A percentile compares a stretch with the other conserved stretches of the same genome.
Conservation (phyloP, 2,797 vertebrate genomes). For the Phoeniculus purpureus region DNA sequence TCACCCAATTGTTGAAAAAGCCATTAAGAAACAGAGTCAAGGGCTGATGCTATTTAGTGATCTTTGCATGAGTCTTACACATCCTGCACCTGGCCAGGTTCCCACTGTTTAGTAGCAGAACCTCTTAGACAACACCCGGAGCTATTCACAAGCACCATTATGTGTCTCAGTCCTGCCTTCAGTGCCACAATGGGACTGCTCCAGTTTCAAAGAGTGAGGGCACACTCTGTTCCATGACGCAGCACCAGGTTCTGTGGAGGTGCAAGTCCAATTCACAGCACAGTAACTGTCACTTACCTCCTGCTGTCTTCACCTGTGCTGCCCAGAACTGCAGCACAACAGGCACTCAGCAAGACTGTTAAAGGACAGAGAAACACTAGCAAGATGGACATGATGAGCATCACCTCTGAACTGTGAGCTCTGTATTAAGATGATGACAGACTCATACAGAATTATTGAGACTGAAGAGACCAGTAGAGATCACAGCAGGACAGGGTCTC, state of each 20-base stretch:
- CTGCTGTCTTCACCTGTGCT: neutral
- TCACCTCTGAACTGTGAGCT: neutral
- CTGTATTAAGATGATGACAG: neutral
- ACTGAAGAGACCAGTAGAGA: neutral
- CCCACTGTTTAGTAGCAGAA: neutral
- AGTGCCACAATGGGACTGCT: neutral
- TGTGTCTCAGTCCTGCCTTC: neutral
- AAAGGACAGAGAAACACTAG: neutral
- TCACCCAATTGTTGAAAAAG: neutral
- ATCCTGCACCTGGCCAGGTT: neutral
- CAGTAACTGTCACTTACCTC: neutral
- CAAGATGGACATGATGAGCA: rapidly evolving
- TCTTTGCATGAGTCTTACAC: neutral
- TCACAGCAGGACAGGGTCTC: neutral
- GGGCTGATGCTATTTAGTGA: neutral
- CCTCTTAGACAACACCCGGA: neutral
- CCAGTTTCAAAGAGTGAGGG: neutral
- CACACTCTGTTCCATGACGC: neutral
- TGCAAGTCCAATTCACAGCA: neutral
- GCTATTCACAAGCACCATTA: neutral
- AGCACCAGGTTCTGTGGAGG: neutral
- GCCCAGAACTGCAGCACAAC: neutral
- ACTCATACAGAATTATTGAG: no score
- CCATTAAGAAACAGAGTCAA: neutral
- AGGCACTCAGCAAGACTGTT: neutral